Conservation (phyloP, 2,113 vertebrate genomes). For the Misgurnus anguillicaudatus region DNA sequence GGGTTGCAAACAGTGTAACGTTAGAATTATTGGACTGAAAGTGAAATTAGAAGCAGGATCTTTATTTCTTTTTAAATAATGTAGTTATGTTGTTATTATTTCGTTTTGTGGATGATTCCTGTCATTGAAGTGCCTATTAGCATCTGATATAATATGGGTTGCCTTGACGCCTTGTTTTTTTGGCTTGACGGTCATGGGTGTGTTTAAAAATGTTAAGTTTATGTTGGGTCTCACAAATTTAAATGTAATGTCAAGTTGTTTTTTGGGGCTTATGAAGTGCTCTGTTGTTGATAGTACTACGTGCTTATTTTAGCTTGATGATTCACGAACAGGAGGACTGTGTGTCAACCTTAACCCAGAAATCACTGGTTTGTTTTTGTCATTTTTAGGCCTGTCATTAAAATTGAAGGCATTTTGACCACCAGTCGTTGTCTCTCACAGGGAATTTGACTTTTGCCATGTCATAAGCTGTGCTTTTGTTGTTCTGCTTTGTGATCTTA, state of each 20-base stretch:
- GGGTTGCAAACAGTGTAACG: neutral
- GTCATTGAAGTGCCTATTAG: neutral
- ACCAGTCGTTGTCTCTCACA: neutral
- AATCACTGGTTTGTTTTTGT: constrained; percentile 19
- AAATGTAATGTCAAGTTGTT: neutral
- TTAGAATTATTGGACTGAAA: neutral
- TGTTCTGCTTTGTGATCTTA: neutral
- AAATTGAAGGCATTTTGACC: constrained; percentile 2
- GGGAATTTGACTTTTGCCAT: constrained; percentile 9
- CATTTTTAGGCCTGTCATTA: constrained; percentile 24
- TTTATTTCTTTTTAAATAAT: neutral
- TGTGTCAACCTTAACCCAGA: constrained; percentile 20
- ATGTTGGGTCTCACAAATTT: neutral
- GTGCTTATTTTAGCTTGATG: constrained; percentile 6
- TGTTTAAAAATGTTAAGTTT: constrained; percentile 4
- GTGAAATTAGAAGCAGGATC: neutral
- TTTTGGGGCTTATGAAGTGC: neutral
- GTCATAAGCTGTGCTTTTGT: constrained; percentile 3
- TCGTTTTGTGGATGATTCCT: neutral
- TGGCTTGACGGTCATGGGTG: constrained; percentile 16
- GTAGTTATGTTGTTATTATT: neutral
- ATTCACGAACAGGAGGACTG: constrained; percentile 6
- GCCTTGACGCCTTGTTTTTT: neutral
- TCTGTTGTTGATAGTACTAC: constrained; percentile 3
- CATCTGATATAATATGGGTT: constrained; percentile 12